Evolutionary conservation across 2,797 vertebrate genomes (phyloP).

Genomic region (Karalla daura): DNA sequence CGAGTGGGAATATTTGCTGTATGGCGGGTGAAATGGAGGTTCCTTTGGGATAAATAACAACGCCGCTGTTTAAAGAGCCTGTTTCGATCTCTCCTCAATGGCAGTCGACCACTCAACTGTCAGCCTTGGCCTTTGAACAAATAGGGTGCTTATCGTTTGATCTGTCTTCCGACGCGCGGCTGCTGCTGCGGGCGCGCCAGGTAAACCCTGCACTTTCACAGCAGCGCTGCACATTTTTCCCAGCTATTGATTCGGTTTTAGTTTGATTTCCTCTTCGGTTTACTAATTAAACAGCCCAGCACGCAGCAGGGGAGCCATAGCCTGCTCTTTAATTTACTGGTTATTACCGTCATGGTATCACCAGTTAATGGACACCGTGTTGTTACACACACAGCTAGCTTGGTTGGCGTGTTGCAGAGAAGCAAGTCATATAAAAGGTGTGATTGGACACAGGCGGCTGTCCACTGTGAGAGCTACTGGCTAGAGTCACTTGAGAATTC

Average conservation of each 20-base stretch:
- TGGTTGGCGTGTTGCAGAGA: conserved; percentile 33
- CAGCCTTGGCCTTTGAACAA: conserved; percentile 24
- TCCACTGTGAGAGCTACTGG: conserved; percentile 49
- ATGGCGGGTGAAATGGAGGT: neutral
- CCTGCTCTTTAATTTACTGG: conserved; percentile 63
- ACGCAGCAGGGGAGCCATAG: conserved; percentile 52
- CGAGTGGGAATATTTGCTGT: neutral
- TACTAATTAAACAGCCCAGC: conserved; percentile 73
- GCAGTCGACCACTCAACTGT: conserved; percentile 15
- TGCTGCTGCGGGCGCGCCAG: conserved; percentile 6
- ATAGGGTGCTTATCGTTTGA: conserved; percentile 16
- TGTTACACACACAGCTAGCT: conserved; percentile 53
- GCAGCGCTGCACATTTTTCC: conserved; percentile 43
- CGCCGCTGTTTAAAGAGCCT: neutral
- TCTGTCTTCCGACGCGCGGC: conserved; percentile 16
- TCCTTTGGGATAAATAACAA: conserved; percentile 6
- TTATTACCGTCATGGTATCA: conserved; percentile 64
- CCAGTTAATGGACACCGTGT: conserved; percentile 71
- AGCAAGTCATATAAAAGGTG: conserved; percentile 29
- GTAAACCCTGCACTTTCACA: conserved; percentile 26
- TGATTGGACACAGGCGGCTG: conserved; percentile 40
- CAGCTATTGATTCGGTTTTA: conserved; percentile 70
- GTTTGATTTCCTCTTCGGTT: conserved; percentile 74
- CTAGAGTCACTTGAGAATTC: conserved; percentile 60
- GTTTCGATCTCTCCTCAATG: conserved; percentile 5